Evolutionary conservation across 2,888 invertebrate species (phyloP), one percentile per base, ranked within the genome.

Genomic region (Thymelicus acteon): DNA sequence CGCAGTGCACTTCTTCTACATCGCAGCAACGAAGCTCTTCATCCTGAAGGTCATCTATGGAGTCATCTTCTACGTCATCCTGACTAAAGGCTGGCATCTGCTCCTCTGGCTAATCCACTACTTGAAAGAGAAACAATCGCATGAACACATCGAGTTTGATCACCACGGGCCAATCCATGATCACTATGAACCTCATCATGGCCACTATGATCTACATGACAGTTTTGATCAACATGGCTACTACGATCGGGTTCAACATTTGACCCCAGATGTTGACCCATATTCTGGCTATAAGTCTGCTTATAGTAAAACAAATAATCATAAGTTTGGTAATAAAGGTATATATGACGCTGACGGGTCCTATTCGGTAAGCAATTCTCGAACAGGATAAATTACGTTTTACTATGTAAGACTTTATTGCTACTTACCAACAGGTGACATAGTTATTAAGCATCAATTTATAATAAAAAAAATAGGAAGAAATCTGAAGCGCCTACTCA

Each of bases 1-100:
- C 79, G 31, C 91, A 93, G 93, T 89, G 62, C 92, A 91, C 72
- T 91, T 93, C 75, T 85, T 92, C 83, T 93, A 90, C 82, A 90
- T 88, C 1, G 87, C 87, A 0, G 91, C 90, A 2, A 88, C 91
- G 1, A 93, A 93, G 72, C 71, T 93, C 0, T 85, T 93, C 73
- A 82, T 93, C 0, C 74, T 93, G 40, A 93, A 93, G 72, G 80
- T 93, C 0, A 78, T 92, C 0, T 93, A 93, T 63, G 93, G 91
- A 2, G 84, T 84, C 1, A 78, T 93, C 6, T 89, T 93, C 77
- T 92, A 82, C 76, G 84, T 82, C 0, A 75, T 93, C 0, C 71
- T 87, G 0, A 78, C 79, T 0, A 93, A 93, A 75, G 91, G 83
- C 2, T 93, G 92, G 92, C 84, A 91, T 24, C 88, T 93, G 39